Evolutionary conservation across 2,888 invertebrate genomes (phyloP).

Genomic region (Corbicula japonica): DNA sequence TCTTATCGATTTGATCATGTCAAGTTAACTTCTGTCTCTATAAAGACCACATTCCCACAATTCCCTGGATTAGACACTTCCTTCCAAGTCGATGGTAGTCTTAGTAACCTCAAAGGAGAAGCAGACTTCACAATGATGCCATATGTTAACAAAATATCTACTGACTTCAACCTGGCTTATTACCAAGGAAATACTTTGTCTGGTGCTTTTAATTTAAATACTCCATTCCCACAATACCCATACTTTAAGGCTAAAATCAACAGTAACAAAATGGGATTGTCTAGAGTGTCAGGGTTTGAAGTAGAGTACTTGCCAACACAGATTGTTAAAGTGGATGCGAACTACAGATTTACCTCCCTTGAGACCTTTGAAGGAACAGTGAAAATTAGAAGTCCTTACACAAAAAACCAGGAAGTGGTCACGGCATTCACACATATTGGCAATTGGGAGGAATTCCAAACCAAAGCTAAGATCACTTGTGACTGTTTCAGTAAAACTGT

Average conservation of each 20-base stretch:
- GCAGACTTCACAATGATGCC: constrained; percentile 65
- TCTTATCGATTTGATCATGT: constrained; percentile 65
- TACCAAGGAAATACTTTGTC: constrained; percentile 51
- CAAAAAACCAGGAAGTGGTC: constrained; percentile 55
- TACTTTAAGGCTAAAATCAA: constrained; percentile 66
- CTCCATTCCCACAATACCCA: constrained; percentile 66
- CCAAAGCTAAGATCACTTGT: constrained; percentile 65
- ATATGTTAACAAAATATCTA: constrained; percentile 57
- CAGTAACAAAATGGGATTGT: constrained; percentile 60
- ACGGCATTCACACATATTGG: constrained; percentile 68
- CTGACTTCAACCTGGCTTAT: constrained; percentile 58
- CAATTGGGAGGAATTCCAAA: constrained; percentile 56
- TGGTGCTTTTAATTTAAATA: constrained; percentile 65
- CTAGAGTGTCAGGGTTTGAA: constrained; percentile 53
- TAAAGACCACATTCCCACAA: constrained; percentile 74
- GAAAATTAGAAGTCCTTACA: constrained; percentile 65
- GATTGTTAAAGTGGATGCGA: constrained; percentile 59
- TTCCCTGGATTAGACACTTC: constrained; percentile 62
- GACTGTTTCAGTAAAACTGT: constrained; percentile 55
- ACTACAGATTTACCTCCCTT: constrained; percentile 59
- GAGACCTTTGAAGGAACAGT: constrained; percentile 67
- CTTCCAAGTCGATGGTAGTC: constrained; percentile 57
- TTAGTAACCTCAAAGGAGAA: constrained; percentile 60
- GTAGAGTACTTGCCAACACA: constrained; percentile 73
- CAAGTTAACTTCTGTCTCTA: constrained; percentile 62